Evolutionary conservation across 2,888 invertebrate species (phyloP), one percentile per base, ranked within the genome.

Genomic region (Clepsis dumicolana): DNA sequence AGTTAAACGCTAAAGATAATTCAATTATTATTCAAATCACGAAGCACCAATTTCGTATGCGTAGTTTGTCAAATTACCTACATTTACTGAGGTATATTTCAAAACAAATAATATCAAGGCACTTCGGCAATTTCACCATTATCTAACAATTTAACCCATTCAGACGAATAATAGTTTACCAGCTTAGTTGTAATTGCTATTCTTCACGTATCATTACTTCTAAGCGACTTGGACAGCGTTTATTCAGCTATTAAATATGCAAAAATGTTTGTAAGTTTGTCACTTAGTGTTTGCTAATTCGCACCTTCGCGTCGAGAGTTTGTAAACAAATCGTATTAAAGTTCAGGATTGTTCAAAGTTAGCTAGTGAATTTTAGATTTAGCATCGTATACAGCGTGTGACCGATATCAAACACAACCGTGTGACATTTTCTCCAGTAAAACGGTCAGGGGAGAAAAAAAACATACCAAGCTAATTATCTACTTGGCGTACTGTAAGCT

Each of bases 201-300:
- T 18, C 21, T 21, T 21, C 12, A 35, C 12, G 12, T 44, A 44
- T 38, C 32, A 60, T 71, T 61, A 64, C 89, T 87, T 7, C 5
- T 27, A 24, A 57, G 29, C 35, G 35, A 54, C 38, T 62, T 38
- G 21, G n/a, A 29, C 7, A 27, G 16, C 41, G 41, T 53, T 29
- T 65, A 60, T 10, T 21, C 29, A 21, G 38, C 16, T 29, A 63
- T 67, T 57, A 63, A 25, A 67, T 56, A 50, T 24, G 8, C 14
- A 48, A 7, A 44, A 67, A 67, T 35, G 24, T 56, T 62, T 25
- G 66, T 21, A 38, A 67, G 41, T 65, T 60, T 44, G 18, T 66
- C 21, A 41, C 63, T 64, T 57, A 70, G 41, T n/a, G 53, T 54
- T 66, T 48, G 61, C 62, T 68, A 68, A 68, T 64, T 68, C 25